Conservation (phyloP, 1,140 invertebrate species). For the Adelges cooleyi region DNA sequence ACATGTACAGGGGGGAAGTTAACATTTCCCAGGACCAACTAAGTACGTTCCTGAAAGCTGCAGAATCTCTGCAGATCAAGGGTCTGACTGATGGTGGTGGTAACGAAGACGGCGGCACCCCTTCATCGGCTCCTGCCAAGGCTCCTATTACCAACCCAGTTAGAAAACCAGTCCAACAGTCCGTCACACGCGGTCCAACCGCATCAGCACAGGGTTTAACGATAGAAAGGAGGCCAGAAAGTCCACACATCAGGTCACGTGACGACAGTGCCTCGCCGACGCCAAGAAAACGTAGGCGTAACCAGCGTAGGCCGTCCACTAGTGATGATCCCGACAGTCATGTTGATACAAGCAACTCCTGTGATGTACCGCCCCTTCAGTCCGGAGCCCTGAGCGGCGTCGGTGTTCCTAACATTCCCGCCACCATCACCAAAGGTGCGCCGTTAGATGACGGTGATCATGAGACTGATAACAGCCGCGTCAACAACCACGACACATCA, state of each 20-base stretch:
- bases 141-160: constrained; percentile 13
- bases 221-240: constrained; percentile 29
- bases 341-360: constrained; percentile 33
- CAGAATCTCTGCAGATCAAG: constrained; percentile 82
- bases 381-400: constrained; percentile 31
- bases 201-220: constrained; percentile 22
- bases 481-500: constrained; percentile 27
- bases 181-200: constrained; percentile 29
- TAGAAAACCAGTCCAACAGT: constrained; percentile 22
- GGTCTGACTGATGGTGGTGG: constrained; percentile 66
- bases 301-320: constrained; percentile 33
- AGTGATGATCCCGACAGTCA: constrained; percentile 33
- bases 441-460: constrained; percentile 27
- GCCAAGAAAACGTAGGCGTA: constrained; percentile 34
- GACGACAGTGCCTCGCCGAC: constrained; percentile 36
- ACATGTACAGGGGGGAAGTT: constrained; percentile 91
- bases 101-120: constrained; percentile 25
- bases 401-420: constrained; percentile 35
- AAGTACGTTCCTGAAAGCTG: constrained; percentile 76
- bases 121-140: constrained; percentile 16
- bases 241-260: constrained; percentile 30
- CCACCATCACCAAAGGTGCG: constrained; percentile 30
- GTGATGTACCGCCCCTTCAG: constrained; percentile 34
- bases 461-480: constrained; percentile 28
- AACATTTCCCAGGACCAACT: constrained; percentile 86